Evolutionary conservation across 2,888 invertebrate genomes (phyloP).

Genomic region (Oxycera nigricornis): DNA sequence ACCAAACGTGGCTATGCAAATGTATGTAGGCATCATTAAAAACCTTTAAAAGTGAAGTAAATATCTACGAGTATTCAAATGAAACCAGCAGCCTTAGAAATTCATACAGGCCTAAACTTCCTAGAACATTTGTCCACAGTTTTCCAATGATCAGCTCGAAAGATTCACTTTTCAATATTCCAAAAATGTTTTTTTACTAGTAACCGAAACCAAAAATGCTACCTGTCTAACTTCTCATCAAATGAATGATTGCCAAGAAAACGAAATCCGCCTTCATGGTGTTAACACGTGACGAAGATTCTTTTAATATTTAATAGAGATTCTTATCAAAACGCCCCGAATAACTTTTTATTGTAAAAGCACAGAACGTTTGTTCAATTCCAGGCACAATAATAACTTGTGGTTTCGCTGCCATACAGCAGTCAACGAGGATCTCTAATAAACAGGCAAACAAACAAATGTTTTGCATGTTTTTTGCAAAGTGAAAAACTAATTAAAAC

Average conservation of each 20-base stretch:
- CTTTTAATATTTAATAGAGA: constrained; percentile 21
- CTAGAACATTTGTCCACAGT: too few relatives aligned
- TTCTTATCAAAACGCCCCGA: constrained; percentile 21
- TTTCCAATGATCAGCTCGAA: too few relatives aligned
- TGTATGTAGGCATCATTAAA: too few relatives aligned
- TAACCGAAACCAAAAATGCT: too few relatives aligned
- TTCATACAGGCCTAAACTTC: too few relatives aligned
- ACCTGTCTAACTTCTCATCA: too few relatives aligned
- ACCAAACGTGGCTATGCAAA: too few relatives aligned
- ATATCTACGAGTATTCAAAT: too few relatives aligned
- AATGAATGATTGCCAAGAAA: neutral
- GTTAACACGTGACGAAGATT: neutral
- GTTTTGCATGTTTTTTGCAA: constrained; percentile 41
- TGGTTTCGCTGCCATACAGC: constrained; percentile 15
- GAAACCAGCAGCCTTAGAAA: too few relatives aligned
- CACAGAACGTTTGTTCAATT: constrained; percentile 45
- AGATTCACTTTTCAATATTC: too few relatives aligned
- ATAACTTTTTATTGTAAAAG: constrained; percentile 15
- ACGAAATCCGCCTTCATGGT: neutral
- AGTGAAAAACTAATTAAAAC: constrained; percentile 49
- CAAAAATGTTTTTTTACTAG: too few relatives aligned
- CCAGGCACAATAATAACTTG: constrained; percentile 28
- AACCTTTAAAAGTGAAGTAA: too few relatives aligned
- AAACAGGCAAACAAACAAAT: neutral
- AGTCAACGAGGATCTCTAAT: neutral